These are phyloP conservation scores for Apamea sordens DNA, from an alignment of 2,888 invertebrate genomes.

Conservation along the genomic window DNA sequence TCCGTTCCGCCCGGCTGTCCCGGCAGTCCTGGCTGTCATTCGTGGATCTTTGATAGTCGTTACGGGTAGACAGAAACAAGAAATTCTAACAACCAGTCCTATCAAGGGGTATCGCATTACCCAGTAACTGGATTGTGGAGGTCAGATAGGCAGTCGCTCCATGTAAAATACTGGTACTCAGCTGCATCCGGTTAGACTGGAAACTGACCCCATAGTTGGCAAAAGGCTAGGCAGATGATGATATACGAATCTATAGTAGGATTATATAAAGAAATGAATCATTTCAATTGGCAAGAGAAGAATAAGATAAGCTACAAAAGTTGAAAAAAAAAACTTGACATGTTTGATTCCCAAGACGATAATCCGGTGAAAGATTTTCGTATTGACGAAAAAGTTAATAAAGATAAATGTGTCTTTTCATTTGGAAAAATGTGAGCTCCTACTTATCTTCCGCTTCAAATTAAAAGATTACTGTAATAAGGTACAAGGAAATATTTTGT, in stretches of 20 bases:
- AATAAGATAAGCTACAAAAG: neutral
- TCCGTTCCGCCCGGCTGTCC: neutral
- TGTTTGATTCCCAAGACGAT: conserved; percentile 42
- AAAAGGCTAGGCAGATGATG: too few relatives aligned
- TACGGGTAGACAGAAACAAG: too few relatives aligned
- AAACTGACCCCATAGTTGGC: too few relatives aligned
- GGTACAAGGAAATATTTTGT: neutral
- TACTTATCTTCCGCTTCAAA: neutral
- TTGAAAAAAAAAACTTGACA: neutral
- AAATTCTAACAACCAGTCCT: too few relatives aligned
- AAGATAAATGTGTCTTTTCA: conserved; percentile 43
- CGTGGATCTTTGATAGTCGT: too few relatives aligned
- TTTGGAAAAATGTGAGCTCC: conserved; percentile 9
- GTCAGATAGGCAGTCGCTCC: too few relatives aligned
- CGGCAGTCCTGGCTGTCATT: too few relatives aligned
- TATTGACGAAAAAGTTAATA: conserved; percentile 17
- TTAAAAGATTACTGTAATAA: conserved; percentile 15
- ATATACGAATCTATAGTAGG: neutral
- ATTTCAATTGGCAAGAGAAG: neutral
- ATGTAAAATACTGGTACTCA: too few relatives aligned
- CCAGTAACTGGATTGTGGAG: too few relatives aligned
- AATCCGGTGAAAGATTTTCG: conserved; percentile 31
- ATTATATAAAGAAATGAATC: neutral
- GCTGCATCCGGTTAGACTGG: too few relatives aligned
- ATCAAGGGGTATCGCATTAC: too few relatives aligned